Base-by-base conservation (phyloP, 1,140 invertebrate genomes). In the Oryctes rhinoceros region DNA sequence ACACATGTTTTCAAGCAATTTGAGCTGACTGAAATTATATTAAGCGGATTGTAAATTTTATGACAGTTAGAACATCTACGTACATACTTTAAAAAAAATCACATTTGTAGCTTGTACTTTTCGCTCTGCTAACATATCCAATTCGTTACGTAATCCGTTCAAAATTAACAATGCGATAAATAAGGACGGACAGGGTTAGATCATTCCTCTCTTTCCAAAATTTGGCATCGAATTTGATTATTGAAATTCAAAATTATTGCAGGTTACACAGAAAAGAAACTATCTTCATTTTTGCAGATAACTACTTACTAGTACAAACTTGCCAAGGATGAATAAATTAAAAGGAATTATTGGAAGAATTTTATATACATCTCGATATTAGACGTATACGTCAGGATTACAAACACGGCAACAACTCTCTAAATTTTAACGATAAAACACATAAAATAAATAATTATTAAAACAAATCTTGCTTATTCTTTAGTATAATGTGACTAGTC, bases 21-120 rank as follows among this genome's bases (percentile, higher is more conserved):
- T 35, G 30, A 4, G 4, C 20, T 71, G 30, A 37, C 4, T 44
- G 9, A 35, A 24, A 35, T 71, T 35, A 18, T 59, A 59, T 15
- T 59, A 59, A 59, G 53, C 53, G 53, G 65, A 71, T 71, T 71
- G 65, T 37, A 71, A 71, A 71, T 71, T 71, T 71, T 71, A 71
- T 71, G 20, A 71, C 65, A 71, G 53, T 59, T 59, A 59, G 18
- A 18, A 59, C 15, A 59, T 44, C 20, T 18, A 62, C 53, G 20
- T 62, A 62, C 53, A 71, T 71, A 35, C 35, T 35, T 35, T 18
- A 62, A 71, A 71, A 71, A 30, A 71, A 71, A 71, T 71, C 65
- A 71, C 65, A 71, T 71, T 71, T 71, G 35, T 71, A 71, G 65
- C 65, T 71, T 71, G 65, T 71, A 71, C 65, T 71, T 44, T 37